Base-by-base conservation (phyloP, 1,140 invertebrate species). In the Drosophila subpulchrella region DNA sequence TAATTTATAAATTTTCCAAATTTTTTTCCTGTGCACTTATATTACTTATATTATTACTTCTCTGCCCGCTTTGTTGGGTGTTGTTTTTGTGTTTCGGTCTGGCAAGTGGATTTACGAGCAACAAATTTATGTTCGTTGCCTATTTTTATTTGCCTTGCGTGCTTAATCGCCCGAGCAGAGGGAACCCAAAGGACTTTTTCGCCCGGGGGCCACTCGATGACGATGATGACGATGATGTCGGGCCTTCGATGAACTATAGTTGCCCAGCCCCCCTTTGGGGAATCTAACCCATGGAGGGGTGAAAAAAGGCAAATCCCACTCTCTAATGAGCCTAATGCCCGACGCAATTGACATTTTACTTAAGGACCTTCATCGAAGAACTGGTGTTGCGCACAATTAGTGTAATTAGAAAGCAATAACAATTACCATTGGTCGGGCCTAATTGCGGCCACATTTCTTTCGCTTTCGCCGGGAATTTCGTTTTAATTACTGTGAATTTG, bases 381-480 rank as follows among this genome's bases (percentile, higher is more conserved):
- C 74, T 78, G 75, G 76, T 78, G 76, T 78, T 78, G 75, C 60
- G 50, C 56, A 81, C 66, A 84, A 77, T 78, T 81, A 73, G 53
- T 89, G 84, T 89, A 89, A 89, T 89, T 89, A 89, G 85, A 89
- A 89, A 89, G 80, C 84, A 81, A 89, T 90, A 89, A 89, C 85
- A 84, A 89, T 89, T 89, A 89, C 70, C 63, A 44, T 74, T 73
- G 55, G 46, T 63, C 53, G 50, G 51, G 65, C 63, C 51, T 76
- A 82, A 82, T 82, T 77, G 54, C 58, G 54, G 38, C 59, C 27
- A 51, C 51, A 63, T 70, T 46, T 71, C 74, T 56, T 59, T 36
- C 32, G 47, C 54, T 41, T 41, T 79, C 62, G 38, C 7, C 57
- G 10, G 41, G 20, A 46, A 61, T 72, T 61, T 41, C 46, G 51